phyloP scores from a whole-genome alignment of 2,113 vertebrate genomes.

The Sapajus apella region DNA sequence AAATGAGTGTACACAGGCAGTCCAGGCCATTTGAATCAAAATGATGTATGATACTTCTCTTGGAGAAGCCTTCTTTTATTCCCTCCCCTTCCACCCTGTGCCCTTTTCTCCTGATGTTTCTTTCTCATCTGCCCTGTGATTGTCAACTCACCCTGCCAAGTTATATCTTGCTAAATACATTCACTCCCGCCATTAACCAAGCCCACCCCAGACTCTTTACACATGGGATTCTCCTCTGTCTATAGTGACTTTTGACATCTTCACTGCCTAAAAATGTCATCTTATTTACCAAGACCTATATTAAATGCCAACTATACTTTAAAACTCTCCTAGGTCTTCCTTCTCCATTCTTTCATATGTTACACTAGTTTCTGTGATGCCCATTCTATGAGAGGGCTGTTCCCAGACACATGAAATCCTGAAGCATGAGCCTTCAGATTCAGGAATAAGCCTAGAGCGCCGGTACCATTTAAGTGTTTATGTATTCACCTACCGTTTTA shows the following conservation, averaged over 20 bases:
- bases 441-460: not conserved
- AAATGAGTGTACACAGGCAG: not conserved
- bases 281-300: not conserved
- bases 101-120: not conserved
- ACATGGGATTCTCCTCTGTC: not conserved
- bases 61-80: not conserved
- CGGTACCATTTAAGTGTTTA: not conserved
- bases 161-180: not conserved
- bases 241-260: not conserved
- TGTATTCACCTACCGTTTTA: conserved; percentile 22
- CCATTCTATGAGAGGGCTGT: not conserved
- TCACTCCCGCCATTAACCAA: not conserved
- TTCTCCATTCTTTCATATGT: not conserved
- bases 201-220: not conserved
- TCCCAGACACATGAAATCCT: not conserved
- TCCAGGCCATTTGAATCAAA: not conserved
- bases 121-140: not conserved
- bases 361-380: not conserved
- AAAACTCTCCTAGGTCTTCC: not conserved
- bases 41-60: not conserved
- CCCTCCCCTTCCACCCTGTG: no score
- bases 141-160: not conserved
- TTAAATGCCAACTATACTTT: conserved; percentile 12
- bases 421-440: not conserved
- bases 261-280: not conserved